Evolutionary conservation across 2,113 vertebrate species (phyloP), one percentile per base, ranked within the genome.

Genomic region (Saccopteryx bilineata): DNA sequence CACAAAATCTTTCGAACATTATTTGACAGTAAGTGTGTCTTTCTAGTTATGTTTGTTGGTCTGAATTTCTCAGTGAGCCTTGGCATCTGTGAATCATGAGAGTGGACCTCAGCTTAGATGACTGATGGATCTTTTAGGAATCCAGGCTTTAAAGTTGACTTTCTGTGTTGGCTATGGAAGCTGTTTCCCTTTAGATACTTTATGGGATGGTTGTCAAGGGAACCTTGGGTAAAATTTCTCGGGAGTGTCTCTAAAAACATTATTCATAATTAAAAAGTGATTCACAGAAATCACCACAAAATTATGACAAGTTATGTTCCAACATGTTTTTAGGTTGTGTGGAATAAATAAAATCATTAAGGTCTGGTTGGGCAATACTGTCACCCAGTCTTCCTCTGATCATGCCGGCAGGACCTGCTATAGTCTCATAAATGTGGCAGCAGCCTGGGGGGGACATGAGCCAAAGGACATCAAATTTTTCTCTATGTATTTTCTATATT

Each of bases 261-360:
- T 68, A 96, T 94, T 97, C 98, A 96, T 98, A 96, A 98, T 98
- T 98, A 97, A 95, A 97, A 98, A 94, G 91, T 91, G 97, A 98
- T 95, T 94, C 95, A 96, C 97, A 96, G 92, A 96, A 98, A 97
- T 88, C 0, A 1, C 90, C 95, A 66, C 97, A 97, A 96, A 97
- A 96, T 31, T 82, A 94, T 95, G 96, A 93, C 94, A 75, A 56
- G 76, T 91, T 92, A 90, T 97, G 97, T 96, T 98, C 97, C 95
- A 91, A 93, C 85, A 33, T 96, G 75, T 96, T 97, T 91, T 97
- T 71, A 95, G 88, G 69, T 94, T 97, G 97, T 95, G 56, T 96
- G 96, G 96, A 96, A 96, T 74, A 92, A 97, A 96, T 93, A 98
- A 97, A 97, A 72, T 31, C 63, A 94, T 78, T 76, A 28, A 13